These are phyloP conservation scores for Oophaga pumilio DNA, from an alignment of 2,113 vertebrate species.

Conservation along the genomic window DNA sequence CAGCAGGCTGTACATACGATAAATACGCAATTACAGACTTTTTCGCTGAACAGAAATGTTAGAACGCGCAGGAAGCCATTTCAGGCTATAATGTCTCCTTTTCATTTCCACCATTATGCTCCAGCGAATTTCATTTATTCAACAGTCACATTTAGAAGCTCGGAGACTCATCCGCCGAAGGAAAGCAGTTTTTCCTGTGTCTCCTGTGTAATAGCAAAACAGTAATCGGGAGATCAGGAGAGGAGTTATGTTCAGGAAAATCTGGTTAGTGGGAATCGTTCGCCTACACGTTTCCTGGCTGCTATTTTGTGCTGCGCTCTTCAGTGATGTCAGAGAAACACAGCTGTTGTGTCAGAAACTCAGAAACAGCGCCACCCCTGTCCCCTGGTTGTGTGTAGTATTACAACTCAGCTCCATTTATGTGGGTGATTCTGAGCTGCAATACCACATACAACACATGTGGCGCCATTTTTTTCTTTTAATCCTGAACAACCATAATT, in stretches of 20 bases:
- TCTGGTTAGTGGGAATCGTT: too few species aligned
- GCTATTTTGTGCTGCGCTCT: not conserved
- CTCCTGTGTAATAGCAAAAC: constrained; percentile 6
- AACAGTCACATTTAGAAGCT: constrained; percentile 2
- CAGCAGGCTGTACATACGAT: not conserved
- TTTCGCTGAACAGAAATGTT: constrained; percentile 7
- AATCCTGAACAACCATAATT: too few species aligned
- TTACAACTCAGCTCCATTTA: not conserved
- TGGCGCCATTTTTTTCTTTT: too few species aligned
- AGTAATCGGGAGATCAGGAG: not conserved
- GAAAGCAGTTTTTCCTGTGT: constrained; percentile 12
- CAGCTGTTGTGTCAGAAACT: not conserved
- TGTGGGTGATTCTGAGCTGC: not conserved
- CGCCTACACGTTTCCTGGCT: not conserved
- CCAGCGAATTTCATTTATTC: constrained; percentile 34
- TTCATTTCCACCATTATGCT: constrained; percentile 44
- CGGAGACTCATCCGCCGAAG: not conserved
- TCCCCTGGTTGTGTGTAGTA: not conserved
- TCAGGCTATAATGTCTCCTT: constrained; percentile 17
- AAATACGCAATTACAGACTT: constrained; percentile 20
- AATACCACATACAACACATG: not conserved
- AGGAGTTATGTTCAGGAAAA: constrained; percentile 7
- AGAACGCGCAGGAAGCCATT: constrained; percentile 8
- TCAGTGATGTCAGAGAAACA: not conserved
- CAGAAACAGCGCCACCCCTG: not conserved